These are phyloP conservation scores for Ornithorhynchus anatinus DNA, from an alignment of 2,113 vertebrate genomes.

Conservation along the genomic window DNA sequence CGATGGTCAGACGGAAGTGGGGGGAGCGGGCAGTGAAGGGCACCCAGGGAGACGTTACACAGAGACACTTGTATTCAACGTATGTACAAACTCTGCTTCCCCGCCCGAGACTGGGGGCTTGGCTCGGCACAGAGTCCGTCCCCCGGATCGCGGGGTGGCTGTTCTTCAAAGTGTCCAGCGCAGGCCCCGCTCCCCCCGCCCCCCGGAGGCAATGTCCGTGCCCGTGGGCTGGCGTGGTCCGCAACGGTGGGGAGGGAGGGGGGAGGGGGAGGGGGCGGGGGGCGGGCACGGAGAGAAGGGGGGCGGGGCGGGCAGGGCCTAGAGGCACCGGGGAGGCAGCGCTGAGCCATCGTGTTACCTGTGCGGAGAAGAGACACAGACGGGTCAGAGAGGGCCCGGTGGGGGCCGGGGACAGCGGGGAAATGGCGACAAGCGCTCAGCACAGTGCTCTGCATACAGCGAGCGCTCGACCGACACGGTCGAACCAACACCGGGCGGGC, in stretches of 20 bases:
- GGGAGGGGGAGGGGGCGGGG: background rate
- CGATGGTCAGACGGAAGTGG: background rate
- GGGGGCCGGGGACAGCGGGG: too few species aligned
- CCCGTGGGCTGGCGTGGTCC: constrained; percentile 26
- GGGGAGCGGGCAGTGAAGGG: background rate
- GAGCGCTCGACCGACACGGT: background rate
- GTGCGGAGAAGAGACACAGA: background rate
- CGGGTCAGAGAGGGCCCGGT: background rate
- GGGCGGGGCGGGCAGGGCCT: background rate
- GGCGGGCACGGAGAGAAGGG: background rate
- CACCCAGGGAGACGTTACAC: background rate
- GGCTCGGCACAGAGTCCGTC: constrained; percentile 15
- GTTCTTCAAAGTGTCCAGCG: constrained; percentile 17
- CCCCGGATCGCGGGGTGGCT: background rate
- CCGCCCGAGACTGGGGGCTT: background rate
- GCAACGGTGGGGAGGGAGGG: background rate
- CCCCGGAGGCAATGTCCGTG: background rate
- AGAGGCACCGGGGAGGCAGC: constrained; percentile 4
- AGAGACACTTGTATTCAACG: background rate
- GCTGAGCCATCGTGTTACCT: constrained; percentile 15
- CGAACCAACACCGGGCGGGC: background rate
- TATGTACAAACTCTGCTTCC: background rate
- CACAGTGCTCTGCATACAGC: too few species aligned
- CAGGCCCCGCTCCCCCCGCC: background rate
- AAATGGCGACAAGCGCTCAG: too few species aligned